These are phyloP conservation scores for Cairina moschata DNA, from an alignment of 2,113 vertebrate species.

Conservation along the genomic window DNA sequence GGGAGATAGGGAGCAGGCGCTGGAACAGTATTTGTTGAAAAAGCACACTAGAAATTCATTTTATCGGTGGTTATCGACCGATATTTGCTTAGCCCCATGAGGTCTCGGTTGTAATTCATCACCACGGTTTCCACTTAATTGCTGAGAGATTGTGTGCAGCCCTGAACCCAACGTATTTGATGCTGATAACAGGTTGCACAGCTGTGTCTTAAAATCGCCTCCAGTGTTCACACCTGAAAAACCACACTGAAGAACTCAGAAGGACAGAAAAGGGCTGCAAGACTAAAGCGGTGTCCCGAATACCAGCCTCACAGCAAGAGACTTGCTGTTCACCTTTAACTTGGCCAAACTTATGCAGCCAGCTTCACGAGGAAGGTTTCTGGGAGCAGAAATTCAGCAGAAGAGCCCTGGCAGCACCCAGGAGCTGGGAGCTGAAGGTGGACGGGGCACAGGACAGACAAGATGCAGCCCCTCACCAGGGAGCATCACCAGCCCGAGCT, in stretches of 20 bases:
- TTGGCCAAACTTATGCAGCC: not conserved
- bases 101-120: conserved; percentile 52
- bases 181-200: conserved; percentile 47
- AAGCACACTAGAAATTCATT: not conserved
- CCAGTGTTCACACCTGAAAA: conserved; percentile 34
- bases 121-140: conserved; percentile 48
- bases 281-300: not conserved
- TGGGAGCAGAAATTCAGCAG: not conserved
- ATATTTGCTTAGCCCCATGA: conserved; percentile 56
- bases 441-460: too few species aligned
- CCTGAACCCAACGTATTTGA: conserved; percentile 44
- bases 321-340: not conserved
- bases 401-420: not conserved
- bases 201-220: conserved; percentile 42
- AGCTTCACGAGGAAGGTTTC: not conserved
- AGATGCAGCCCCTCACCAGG: fast-evolving
- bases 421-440: not conserved
- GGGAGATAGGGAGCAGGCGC: not conserved
- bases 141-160: conserved; percentile 39
- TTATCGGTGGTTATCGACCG: not conserved
- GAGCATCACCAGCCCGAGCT: not conserved
- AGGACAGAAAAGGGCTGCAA: not conserved
- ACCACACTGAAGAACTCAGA: not conserved
- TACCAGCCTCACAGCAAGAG: not conserved
- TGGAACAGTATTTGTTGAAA: not conserved